Base-by-base conservation (phyloP, 2,113 vertebrate genomes). In the Forbesichthys agassizii region DNA sequence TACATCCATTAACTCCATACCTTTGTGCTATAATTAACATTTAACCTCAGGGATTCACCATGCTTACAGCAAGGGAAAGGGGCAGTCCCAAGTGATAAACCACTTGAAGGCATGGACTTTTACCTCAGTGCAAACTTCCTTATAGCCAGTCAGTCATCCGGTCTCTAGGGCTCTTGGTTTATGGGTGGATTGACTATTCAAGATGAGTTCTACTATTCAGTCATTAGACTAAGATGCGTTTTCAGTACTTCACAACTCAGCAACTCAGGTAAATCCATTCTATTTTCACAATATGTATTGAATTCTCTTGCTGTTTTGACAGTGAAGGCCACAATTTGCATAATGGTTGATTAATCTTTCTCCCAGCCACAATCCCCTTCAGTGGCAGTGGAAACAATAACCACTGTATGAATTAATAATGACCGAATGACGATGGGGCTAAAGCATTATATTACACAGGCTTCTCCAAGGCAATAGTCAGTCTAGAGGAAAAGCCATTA, bases 321-420 rank as follows among this genome's bases (percentile, higher is more conserved):
- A 58, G 8, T 20, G 20, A 7, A 14, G n/a, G 54, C n/a, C 11
- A n/a, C 52, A 27, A 20, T 16, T 7, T 16, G 5, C 11, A 52
- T 5, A 52, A 52, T 52, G 3, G 5, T 52, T 52, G 11, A 11
- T 3, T 11, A 11, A 6, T 57, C 18, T 27, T 20, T 8, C 16
- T 3, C 20, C 6, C 42, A 11, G 56, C 27, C 51, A 60, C 27
- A 20, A 12, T 61, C 18, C n/a, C 64, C 9, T 48, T 12, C 18
- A 12, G 53, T 48, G 42, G 54, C 48, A 65, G 13, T 64, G 64
- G 78, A 83, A 90, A 86, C 79, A 33, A 66, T 84, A 81, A 27
- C 84, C 33, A 14, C 14, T 59, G 46, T 65, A 64, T 91, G 65
- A 89, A 91, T 91, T 83, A 89, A 74, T 88, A 53, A 90, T 91